A percentile compares a stretch with the other conserved stretches of the same genome.
phyloP scores from a whole-genome alignment of 1,140 invertebrate genomes.

The Octopus bimaculoides region DNA sequence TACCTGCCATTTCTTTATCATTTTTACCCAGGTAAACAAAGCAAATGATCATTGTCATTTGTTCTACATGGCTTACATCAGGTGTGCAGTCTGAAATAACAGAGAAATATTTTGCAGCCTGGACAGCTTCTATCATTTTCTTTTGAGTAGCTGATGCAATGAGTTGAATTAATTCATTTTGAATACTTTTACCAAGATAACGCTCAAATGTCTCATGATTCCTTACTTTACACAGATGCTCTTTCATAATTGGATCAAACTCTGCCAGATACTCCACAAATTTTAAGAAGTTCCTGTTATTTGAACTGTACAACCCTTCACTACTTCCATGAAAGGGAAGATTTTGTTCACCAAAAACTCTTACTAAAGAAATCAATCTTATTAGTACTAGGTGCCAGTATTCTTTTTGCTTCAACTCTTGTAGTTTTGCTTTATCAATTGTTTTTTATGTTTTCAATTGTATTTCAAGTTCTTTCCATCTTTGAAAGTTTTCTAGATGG shows the following conservation, averaged over 20 bases:
- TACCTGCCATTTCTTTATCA: no score
- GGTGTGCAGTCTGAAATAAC: slow-evolving; percentile 3
- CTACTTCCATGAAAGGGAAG: neutral
- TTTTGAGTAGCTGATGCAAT: neutral
- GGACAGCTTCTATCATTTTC: neutral
- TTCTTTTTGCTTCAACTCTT: neutral
- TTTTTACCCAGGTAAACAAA: neutral
- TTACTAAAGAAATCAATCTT: slow-evolving; percentile 1
- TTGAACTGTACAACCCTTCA: neutral
- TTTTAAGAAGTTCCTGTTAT: slow-evolving; percentile 7
- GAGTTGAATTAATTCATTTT: slow-evolving; percentile 8
- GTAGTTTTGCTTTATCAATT: neutral
- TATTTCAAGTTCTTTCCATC: slow-evolving; percentile 1
- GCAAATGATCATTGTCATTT: neutral
- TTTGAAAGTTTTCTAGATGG: slow-evolving; percentile 8
- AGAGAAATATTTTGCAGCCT: neutral
- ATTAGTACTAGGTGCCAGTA: neutral
- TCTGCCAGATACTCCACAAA: neutral
- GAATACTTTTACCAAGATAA: neutral
- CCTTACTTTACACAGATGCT: neutral
- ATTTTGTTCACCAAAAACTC: slow-evolving; percentile 1
- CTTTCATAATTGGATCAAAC: slow-evolving; percentile 1
- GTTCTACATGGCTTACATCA: slow-evolving; percentile 1
- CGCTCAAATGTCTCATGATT: neutral
- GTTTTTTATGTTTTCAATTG: neutral